Evolutionary conservation across 2,888 invertebrate genomes (phyloP).

Genomic region (Parascotia fuliginaria): DNA sequence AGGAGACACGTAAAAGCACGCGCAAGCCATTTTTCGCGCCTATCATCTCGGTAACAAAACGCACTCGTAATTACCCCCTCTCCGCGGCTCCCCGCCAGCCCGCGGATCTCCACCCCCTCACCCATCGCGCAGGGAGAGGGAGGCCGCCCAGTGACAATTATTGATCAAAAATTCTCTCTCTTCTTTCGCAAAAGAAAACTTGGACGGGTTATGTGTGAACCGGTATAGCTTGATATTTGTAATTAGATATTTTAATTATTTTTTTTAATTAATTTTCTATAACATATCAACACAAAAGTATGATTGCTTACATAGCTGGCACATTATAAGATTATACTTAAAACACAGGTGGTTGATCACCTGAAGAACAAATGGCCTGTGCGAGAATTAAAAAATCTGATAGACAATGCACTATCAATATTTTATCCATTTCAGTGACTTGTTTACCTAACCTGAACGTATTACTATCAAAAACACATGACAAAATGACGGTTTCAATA

Average conservation of each 20-base stretch:
- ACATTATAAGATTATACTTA: too few relatives aligned
- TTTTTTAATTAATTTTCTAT: too few relatives aligned
- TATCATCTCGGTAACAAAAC: conserved; percentile 86
- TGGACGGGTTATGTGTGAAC: conserved; percentile 86
- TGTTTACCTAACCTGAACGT: too few relatives aligned
- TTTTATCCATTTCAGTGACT: too few relatives aligned
- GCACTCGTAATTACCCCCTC: conserved; percentile 85
- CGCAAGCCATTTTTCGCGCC: conserved; percentile 86
- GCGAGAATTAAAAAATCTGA: too few relatives aligned
- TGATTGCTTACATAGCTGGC: too few relatives aligned
- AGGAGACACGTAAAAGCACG: conserved; percentile 85
- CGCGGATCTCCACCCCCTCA: conserved; percentile 49
- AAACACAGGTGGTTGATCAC: too few relatives aligned
- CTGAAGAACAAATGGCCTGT: too few relatives aligned
- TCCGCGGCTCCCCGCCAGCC: conserved; percentile 48
- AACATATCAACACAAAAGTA: not conserved
- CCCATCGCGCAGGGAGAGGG: conserved; percentile 55
- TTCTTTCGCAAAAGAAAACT: conserved; percentile 87
- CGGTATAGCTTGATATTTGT: conserved; percentile 77
- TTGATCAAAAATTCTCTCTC: conserved; percentile 89
- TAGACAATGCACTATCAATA: too few relatives aligned
- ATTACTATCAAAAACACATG: too few relatives aligned
- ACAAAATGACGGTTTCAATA: too few relatives aligned
- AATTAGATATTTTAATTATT: conserved; percentile 69
- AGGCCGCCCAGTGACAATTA: conserved; percentile 88